Evolutionary conservation across 1,140 invertebrate genomes (phyloP).

Genomic region (Homarus americanus): DNA sequence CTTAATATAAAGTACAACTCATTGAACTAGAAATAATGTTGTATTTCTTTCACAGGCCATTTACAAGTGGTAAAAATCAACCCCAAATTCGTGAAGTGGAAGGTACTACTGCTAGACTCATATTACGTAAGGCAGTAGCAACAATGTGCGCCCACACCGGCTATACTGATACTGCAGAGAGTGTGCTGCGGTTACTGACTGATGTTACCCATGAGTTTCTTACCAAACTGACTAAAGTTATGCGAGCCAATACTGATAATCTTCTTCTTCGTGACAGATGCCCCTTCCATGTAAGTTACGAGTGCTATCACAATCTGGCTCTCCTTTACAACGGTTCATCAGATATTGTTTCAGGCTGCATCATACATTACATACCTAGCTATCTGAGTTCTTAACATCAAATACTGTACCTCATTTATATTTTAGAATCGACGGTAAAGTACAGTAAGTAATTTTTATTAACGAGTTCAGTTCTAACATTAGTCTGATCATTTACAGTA

Average conservation of each 20-base stretch:
- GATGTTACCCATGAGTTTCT: slow-evolving; percentile 69
- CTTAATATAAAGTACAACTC: too few species aligned
- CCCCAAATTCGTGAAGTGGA: slow-evolving; percentile 66
- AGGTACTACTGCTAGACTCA: slow-evolving; percentile 66
- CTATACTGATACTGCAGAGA: slow-evolving; percentile 70
- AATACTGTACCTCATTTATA: too few species aligned
- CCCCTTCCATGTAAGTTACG: slow-evolving; percentile 72
- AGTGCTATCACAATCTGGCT: not conserved
- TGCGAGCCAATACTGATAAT: slow-evolving; percentile 69
- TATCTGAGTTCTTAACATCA: too few species aligned
- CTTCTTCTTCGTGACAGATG: slow-evolving; percentile 64
- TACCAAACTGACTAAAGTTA: slow-evolving; percentile 50
- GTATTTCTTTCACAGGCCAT: slow-evolving; percentile 39
- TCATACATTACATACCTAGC: too few species aligned
- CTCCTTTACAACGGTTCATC: too few species aligned
- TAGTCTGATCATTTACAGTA: too few species aligned
- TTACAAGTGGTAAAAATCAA: slow-evolving; percentile 61
- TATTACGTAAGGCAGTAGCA: slow-evolving; percentile 72
- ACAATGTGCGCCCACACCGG: slow-evolving; percentile 69
- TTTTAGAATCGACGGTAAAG: too few species aligned
- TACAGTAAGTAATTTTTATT: too few species aligned
- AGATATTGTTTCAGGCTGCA: too few species aligned
- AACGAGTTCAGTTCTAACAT: too few species aligned
- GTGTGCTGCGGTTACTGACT: slow-evolving; percentile 67
- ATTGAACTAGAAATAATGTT: not conserved